Percentiles rank a stretch among this genome's conserved stretches.
Conservation (phyloP, 2,888 invertebrate genomes). For the Xestia rhomboidea region DNA sequence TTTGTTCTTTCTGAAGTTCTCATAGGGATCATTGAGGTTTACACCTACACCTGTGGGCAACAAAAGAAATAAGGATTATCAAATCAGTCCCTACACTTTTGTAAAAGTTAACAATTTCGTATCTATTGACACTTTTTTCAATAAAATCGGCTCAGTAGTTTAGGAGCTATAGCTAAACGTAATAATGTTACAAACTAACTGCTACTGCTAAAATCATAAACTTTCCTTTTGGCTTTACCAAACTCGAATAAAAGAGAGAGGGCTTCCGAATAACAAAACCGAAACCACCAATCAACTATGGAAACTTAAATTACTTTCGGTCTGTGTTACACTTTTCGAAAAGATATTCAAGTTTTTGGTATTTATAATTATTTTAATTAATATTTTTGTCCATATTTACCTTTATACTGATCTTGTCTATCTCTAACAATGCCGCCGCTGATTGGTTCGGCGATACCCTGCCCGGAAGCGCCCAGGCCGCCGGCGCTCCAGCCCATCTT, state of each 20-base stretch:
- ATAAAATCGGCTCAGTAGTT: background rate
- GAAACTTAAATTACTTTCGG: background rate
- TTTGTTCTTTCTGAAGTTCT: slow-evolving; percentile 98
- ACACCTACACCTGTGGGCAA: slow-evolving; percentile 95
- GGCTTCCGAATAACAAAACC: background rate
- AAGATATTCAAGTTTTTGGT: background rate
- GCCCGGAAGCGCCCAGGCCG: slow-evolving; percentile 98
- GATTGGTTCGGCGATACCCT: slow-evolving; percentile 98
- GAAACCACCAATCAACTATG: background rate
- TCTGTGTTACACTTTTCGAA: background rate
- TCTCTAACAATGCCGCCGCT: slow-evolving; percentile 97
- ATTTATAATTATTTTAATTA: background rate
- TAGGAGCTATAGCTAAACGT: background rate
- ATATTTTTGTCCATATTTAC: slow-evolving; percentile 71
- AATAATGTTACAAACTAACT: background rate
- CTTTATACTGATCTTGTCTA: slow-evolving; percentile 97
- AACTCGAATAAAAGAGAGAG: background rate
- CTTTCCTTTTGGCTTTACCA: background rate
- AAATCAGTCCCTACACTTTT: background rate
- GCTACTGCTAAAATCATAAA: background rate
- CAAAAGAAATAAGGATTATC: slow-evolving; percentile 9
- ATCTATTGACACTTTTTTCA: background rate
- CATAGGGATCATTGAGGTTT: slow-evolving; percentile 98
- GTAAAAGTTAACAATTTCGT: background rate
- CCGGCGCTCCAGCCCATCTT: slow-evolving; percentile 99